Percentiles rank a stretch among this genome's conserved stretches.
These are phyloP conservation scores for human DNA, from an alignment of 2,113 vertebrate species.

Conservation along the genomic window GRCh38 chr2:164091001-164091500, in stretches of 20 bases:
- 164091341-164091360: background rate
- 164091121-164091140: rapidly evolving
- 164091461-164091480: background rate
- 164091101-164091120: no score
- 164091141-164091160: no score
- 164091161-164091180: no score
- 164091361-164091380: background rate
- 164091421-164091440: conserved; percentile 46
- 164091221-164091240: no score
- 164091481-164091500: background rate
- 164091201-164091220: no score
- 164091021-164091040: no score
- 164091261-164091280: background rate
- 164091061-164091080: no score
- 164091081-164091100: no score
- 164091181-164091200: no score
- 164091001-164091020: no score
- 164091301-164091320: background rate
- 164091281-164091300: conserved; percentile 23
- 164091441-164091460: conserved; percentile 34
- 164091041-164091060: no score
- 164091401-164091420: conserved; percentile 46
- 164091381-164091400: background rate
- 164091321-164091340: conserved; percentile 44
- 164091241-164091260: no score